A percentile compares a stretch with the other conserved stretches of the same genome.
Evolutionary conservation across 2,113 vertebrate genomes (phyloP).

Genomic region (Rhea americana): DNA sequence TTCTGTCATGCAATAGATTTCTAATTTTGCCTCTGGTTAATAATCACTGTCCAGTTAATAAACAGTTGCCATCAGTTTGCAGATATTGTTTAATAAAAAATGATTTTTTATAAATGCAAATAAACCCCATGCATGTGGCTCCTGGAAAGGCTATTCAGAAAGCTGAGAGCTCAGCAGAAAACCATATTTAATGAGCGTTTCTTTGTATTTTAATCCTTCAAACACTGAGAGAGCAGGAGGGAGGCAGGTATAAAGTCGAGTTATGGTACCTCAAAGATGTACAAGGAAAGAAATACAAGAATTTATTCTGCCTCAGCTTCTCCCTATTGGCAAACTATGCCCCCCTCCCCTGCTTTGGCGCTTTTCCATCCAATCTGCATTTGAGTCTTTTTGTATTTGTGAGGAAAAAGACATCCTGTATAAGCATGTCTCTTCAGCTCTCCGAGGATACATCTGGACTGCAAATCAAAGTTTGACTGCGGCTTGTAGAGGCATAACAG

Average conservation of each 20-base stretch:
- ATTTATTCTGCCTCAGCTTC: background rate
- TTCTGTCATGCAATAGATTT: background rate
- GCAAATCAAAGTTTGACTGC: background rate
- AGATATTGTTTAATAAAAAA: background rate
- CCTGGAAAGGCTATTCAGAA: background rate
- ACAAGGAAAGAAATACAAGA: background rate
- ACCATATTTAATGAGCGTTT: background rate
- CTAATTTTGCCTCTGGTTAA: background rate
- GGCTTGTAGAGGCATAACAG: background rate
- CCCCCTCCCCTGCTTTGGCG: background rate
- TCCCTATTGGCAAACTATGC: background rate
- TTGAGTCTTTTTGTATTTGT: background rate
- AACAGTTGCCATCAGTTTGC: background rate
- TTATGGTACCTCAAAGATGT: background rate
- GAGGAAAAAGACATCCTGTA: background rate
- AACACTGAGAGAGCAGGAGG: background rate
- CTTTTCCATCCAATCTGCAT: background rate
- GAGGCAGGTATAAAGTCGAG: background rate
- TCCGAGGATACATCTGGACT: background rate
- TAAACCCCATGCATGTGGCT: accelerated
- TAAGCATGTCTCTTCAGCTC: background rate
- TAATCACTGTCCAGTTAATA: background rate
- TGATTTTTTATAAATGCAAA: background rate
- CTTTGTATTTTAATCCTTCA: background rate
- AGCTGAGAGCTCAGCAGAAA: background rate